Evolutionary conservation across 2,888 invertebrate species (phyloP), one percentile per base, ranked within the genome.

Genomic region (Eristalinus aeneus): DNA sequence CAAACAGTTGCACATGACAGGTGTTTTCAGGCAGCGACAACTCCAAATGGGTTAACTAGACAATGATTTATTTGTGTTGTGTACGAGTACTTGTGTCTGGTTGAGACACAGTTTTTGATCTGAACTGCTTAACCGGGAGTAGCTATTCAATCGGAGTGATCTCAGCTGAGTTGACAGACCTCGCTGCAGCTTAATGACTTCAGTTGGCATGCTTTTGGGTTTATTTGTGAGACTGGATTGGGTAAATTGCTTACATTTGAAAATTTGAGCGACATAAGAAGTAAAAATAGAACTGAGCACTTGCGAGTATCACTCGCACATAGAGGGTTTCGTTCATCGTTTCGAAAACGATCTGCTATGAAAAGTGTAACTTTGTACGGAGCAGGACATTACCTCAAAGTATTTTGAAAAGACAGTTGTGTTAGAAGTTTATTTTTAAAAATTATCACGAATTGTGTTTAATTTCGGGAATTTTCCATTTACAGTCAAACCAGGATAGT

Each of bases 1-100:
- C 46, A 65, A 60, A 71, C 65, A 20, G 81, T 77, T 81, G 36
- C 32, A 54, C 34, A 46, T 86, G 86, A 86, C 86, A 86, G 86
- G 82, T 86, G 86, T 86, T 86, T 86, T 60, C 56, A 56, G 3
- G 23, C 82, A 63, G 61, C 71, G 86, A 86, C 82, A 86, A 74
- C 61, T 64, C 32, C 34, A n/a, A 71, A 58, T 78, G 64, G 53
- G n/a, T 53, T 16, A 23, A 61, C 53, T 36, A 61, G 76, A 60
- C 67, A 67, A 67, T 67, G 75, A 67, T 67, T 75, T 56, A 74
- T 65, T 63, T n/a, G n/a, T 32, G 34, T 16, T 61, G 53, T 6
- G 22, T 22, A 8, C 16, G 53, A 2, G 22, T 22, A 8, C 16
- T 16, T 16, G 16, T 6, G 16, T 46, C 16, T n/a, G 2, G 46